Percentiles rank a stretch among this genome's conserved stretches.
Evolutionary conservation across 2,113 vertebrate species (phyloP).

Genomic region (Chaetodon trifascialis): DNA sequence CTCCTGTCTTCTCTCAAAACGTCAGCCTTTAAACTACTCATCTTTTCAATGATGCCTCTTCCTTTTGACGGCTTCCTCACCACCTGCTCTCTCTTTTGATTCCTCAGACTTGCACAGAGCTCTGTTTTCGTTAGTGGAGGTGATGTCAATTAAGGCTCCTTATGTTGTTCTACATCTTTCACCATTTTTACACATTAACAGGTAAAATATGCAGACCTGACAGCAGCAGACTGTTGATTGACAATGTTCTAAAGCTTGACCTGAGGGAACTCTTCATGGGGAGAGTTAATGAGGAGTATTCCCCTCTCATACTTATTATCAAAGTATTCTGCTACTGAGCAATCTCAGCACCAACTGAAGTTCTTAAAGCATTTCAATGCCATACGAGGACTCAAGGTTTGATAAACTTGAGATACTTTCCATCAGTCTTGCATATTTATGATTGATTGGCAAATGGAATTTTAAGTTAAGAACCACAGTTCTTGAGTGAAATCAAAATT

Average conservation of each 20-base stretch:
- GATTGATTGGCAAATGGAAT: too few species aligned
- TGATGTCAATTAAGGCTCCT: background rate
- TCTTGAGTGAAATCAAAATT: too few species aligned
- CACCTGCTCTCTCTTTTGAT: background rate
- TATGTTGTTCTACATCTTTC: background rate
- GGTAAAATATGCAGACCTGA: background rate
- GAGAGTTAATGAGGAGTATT: too few species aligned
- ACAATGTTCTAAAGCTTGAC: background rate
- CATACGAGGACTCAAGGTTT: too few species aligned
- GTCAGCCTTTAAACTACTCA: background rate
- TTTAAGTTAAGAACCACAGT: too few species aligned
- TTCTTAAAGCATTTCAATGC: too few species aligned
- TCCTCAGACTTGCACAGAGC: background rate
- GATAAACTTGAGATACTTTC: too few species aligned
- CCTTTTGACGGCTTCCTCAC: background rate
- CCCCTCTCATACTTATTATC: too few species aligned
- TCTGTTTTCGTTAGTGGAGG: background rate
- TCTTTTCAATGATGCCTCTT: background rate
- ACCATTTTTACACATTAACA: background rate
- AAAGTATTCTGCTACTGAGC: background rate
- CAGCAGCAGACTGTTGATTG: background rate
- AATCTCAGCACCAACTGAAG: too few species aligned
- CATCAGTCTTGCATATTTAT: too few species aligned
- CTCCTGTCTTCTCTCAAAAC: background rate
- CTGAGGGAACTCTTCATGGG: background rate